A percentile compares a stretch with the other conserved stretches of the same genome.
phyloP scores from a whole-genome alignment of 1,140 invertebrate species.

The Orius laevigatus region DNA sequence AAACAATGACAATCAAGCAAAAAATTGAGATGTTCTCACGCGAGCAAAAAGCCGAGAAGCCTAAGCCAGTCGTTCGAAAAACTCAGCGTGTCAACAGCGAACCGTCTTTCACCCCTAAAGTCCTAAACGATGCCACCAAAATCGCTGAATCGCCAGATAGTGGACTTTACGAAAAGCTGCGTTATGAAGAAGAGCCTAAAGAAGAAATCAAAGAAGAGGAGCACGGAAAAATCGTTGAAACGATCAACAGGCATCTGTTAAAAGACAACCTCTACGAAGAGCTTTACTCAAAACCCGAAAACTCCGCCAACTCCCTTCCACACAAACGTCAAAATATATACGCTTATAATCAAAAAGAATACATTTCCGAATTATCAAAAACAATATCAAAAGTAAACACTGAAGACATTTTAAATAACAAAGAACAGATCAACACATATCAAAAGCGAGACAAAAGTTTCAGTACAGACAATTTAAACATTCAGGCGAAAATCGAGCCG shows the following conservation, averaged over 20 bases:
- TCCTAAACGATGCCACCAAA: conserved; percentile 3
- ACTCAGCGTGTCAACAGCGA: conserved; percentile 14
- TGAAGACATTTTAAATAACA: conserved; percentile 12
- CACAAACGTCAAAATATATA: conserved; percentile 1
- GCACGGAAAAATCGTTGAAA: conserved; percentile 24
- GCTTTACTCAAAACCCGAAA: not conserved
- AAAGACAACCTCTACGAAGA: conserved; percentile 17
- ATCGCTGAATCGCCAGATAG: not conserved
- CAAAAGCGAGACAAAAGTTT: too few species aligned
- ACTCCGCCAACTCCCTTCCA: not conserved
- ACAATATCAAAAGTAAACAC: conserved; percentile 15
- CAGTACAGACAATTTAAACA: too few species aligned
- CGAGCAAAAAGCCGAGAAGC: conserved; percentile 14
- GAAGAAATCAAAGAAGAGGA: conserved; percentile 16
- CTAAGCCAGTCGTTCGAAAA: conserved; percentile 9
- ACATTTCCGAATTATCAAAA: conserved; percentile 15
- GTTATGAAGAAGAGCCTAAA: too few species aligned
- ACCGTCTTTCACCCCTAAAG: conserved; percentile 11
- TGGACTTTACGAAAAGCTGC: not conserved
- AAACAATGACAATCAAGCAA: conserved; percentile 16
- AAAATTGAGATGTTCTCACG: conserved; percentile 20
- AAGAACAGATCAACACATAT: conserved; percentile 1
- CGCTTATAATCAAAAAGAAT: conserved; percentile 2
- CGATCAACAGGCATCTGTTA: conserved; percentile 26
- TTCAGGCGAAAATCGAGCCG: too few species aligned